Base-by-base conservation (phyloP, 2,888 invertebrate species). In the Nymphalis c-album region DNA sequence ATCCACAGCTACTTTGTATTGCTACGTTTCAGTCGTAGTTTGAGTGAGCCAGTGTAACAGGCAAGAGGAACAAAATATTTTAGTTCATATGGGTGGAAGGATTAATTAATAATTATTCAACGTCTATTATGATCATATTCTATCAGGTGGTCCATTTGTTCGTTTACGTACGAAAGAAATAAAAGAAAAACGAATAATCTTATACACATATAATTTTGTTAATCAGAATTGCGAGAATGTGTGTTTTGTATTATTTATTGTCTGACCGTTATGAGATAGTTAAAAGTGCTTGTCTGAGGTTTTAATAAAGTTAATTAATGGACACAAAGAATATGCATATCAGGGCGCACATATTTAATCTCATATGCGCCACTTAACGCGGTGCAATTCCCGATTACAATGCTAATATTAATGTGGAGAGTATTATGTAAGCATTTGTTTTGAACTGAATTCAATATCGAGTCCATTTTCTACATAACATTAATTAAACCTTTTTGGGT, bases 241-340 rank as follows among this genome's bases (percentile, higher is more conserved):
- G 31, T n/a, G 35, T 40, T 40, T 57, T 40, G n/a, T 57, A 2
- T n/a, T 2, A 35, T 16, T 35, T 4, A 57, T n/a, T 40, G 4
- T 18, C 57, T 57, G 35, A 40, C 10, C n/a, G 18, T 26, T 35
- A 57, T 10, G 5, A 35, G 13, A 18, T 45, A 53, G 45, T 20
- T 63, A 20, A 58, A 48, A 69, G 67, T 64, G 63, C 67, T 71
- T 68, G 51, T 63, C 63, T 62, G 70, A 65, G 60, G 40, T 77
- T 76, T 74, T 75, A 77, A 76, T 75, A 75, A 68, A 71, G 74
- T 74, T 79, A 80, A 83, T 84, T 26, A 80, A 80, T 77, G 68
- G 68, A 62, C 64, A 62, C 65, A 58, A 71, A 71, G 69, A 69
- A 73, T 72, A 76, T 77, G 78, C 77, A 80, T 76, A 80, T 76